phyloP scores from a whole-genome alignment of 1,140 invertebrate species.

The Drosophila fuyamai region DNA sequence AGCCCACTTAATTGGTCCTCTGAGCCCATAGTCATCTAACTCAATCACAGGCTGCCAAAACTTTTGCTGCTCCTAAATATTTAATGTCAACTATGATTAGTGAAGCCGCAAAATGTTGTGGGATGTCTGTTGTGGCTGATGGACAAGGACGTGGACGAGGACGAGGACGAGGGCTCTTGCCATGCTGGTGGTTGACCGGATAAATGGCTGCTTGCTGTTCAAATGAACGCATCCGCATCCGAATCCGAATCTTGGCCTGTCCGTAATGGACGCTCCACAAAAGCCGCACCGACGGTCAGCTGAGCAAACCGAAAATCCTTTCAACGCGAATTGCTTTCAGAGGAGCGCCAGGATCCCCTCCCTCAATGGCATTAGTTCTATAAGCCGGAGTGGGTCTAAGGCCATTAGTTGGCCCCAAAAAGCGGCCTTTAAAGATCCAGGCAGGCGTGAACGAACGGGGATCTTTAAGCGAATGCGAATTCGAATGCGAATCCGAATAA shows the following conservation, averaged over 20 bases:
- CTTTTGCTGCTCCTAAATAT: constrained; percentile 52
- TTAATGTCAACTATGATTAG: constrained; percentile 68
- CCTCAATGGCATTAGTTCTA: constrained; percentile 36
- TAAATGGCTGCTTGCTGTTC: constrained; percentile 39
- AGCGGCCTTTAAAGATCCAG: constrained; percentile 42
- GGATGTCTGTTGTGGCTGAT: constrained; percentile 9
- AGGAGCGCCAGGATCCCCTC: constrained; percentile 3
- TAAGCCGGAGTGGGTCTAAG: constrained; percentile 32
- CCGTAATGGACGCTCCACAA: constrained; percentile 4
- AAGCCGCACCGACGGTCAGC: constrained; percentile 40
- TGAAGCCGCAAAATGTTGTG: constrained; percentile 23
- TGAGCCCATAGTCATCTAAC: constrained; percentile 42
- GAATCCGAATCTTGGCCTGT: background rate
- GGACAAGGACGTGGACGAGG: background rate
- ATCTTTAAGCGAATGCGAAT: constrained; percentile 59
- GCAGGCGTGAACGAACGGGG: constrained; percentile 48
- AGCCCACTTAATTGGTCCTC: constrained; percentile 31
- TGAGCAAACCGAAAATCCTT: constrained; percentile 71
- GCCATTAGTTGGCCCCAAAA: constrained; percentile 60
- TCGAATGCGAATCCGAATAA: constrained; percentile 67
- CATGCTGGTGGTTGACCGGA: constrained; percentile 28
- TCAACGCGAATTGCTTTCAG: constrained; percentile 66
- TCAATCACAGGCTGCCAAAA: constrained; percentile 49
- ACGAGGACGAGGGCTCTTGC: no score
- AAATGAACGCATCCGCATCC: constrained; percentile 42